These are phyloP conservation scores for Ischnura elegans DNA, from an alignment of 2,888 invertebrate genomes.

Conservation along the genomic window DNA sequence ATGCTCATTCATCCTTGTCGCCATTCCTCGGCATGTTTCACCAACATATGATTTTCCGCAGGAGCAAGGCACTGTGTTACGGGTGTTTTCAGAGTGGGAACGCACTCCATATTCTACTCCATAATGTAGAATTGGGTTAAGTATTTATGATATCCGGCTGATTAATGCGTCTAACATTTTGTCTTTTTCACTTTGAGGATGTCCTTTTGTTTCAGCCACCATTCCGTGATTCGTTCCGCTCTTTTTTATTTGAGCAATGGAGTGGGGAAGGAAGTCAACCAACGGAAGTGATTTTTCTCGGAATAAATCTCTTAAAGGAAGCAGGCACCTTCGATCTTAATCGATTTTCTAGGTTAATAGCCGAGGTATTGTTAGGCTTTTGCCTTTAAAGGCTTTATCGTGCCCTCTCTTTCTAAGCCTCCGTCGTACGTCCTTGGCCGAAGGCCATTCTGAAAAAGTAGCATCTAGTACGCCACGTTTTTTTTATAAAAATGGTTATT, in stretches of 20 bases:
- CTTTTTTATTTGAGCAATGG: neutral
- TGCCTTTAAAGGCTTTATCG: neutral
- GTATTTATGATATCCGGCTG: too few relatives aligned
- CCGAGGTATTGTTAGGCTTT: neutral
- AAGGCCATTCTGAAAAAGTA: neutral
- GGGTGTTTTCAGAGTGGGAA: too few relatives aligned
- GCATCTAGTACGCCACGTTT: too few relatives aligned
- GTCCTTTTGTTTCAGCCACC: neutral
- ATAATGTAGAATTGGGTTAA: too few relatives aligned
- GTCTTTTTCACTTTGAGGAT: neutral
- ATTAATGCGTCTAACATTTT: neutral
- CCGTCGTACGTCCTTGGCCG: neutral
- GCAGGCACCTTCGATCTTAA: neutral
- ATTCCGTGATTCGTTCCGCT: neutral
- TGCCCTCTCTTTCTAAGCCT: neutral
- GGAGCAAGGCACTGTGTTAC: too few relatives aligned
- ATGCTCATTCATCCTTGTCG: too few relatives aligned
- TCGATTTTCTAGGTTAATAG: neutral
- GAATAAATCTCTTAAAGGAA: neutral
- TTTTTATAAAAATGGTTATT: too few relatives aligned
- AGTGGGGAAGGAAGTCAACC: neutral
- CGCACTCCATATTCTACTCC: too few relatives aligned
- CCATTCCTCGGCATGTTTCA: too few relatives aligned
- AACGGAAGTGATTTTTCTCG: neutral
- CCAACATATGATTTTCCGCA: too few relatives aligned